Evolutionary conservation across 2,113 vertebrate species (phyloP).

Genomic region (Ardeotis arabs): DNA sequence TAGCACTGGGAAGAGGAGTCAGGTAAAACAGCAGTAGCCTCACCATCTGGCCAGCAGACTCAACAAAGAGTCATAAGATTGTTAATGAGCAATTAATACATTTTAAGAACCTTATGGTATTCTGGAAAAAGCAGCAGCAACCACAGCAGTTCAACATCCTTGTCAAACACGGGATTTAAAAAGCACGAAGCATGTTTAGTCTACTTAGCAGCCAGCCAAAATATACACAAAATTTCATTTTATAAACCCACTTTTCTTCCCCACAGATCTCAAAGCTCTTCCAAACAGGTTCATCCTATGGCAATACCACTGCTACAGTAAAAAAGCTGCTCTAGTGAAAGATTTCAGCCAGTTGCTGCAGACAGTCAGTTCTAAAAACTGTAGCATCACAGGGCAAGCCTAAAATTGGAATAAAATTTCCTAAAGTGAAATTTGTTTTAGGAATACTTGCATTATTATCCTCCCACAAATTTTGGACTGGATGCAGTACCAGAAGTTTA

Average conservation of each 20-base stretch:
- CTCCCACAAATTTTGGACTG: background rate
- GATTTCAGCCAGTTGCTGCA: background rate
- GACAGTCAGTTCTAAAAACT: background rate
- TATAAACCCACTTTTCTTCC: slow-evolving; percentile 13
- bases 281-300: slow-evolving; percentile 1
- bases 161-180: slow-evolving; percentile 39
- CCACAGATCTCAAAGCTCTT: background rate
- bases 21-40: background rate
- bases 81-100: background rate
- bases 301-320: background rate
- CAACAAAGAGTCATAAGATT: background rate
- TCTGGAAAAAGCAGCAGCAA: background rate
- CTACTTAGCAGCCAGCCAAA: slow-evolving; percentile 37
- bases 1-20: background rate
- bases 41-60: background rate
- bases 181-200: slow-evolving; percentile 46
- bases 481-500: background rate
- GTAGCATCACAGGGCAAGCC: background rate
- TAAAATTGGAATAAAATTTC: background rate
- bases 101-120: background rate
- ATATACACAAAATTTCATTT: slow-evolving; percentile 16
- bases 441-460: background rate
- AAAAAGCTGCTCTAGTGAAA: background rate
- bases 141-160: background rate
- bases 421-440: background rate